Evolutionary conservation across 2,113 vertebrate species (phyloP).

Genomic region (Equus przewalskii): DNA sequence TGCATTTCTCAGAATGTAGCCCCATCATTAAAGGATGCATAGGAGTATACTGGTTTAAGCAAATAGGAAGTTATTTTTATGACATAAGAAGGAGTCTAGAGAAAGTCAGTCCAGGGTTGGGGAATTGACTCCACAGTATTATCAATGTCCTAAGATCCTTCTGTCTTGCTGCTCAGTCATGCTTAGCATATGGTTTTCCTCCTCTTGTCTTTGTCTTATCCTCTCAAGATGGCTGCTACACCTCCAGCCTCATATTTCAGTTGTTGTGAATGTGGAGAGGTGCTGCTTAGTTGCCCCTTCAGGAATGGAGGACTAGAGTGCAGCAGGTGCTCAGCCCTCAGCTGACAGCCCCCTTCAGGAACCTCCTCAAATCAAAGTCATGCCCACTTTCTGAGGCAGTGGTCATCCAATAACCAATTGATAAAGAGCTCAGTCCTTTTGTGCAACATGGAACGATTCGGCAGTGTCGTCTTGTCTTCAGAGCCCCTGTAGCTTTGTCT

Average conservation of each 20-base stretch:
- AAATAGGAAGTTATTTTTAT: background rate
- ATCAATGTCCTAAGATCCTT: no score
- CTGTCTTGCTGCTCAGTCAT: background rate
- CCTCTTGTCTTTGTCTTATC: background rate
- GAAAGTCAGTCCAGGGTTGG: background rate
- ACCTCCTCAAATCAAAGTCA: background rate
- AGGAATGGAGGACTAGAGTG: background rate
- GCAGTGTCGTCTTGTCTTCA: fast-evolving
- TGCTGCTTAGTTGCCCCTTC: background rate
- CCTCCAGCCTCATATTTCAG: fast-evolving
- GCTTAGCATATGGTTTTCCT: background rate
- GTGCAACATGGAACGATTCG: no score
- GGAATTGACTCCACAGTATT: background rate
- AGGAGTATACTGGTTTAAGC: background rate
- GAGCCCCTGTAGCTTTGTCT: fast-evolving
- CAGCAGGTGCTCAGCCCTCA: fast-evolving
- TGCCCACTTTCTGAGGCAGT: background rate
- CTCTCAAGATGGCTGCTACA: background rate
- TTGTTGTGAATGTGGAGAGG: fast-evolving
- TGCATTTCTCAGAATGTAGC: no score
- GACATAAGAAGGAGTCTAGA: background rate
- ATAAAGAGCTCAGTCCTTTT: background rate
- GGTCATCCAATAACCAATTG: fast-evolving
- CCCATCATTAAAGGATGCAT: no score
- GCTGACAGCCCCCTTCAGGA: background rate